Conservation (phyloP, 2,113 vertebrate genomes). For the Nycticryphes semicollaris region DNA sequence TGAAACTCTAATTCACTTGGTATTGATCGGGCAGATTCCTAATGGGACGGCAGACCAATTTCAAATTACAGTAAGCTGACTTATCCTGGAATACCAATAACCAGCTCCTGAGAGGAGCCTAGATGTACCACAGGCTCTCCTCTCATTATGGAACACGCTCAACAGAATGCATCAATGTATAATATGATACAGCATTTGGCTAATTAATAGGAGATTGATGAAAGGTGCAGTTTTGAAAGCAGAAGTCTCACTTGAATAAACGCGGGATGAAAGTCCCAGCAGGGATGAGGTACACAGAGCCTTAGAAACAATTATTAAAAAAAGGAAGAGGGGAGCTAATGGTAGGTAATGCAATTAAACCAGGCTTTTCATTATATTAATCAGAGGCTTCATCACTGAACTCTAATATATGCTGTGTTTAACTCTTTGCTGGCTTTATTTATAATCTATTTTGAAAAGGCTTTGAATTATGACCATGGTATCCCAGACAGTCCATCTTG, state of each 20-base stretch:
- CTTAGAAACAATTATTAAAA: slow-evolving; percentile 48
- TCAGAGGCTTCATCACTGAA: slow-evolving; percentile 70
- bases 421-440: slow-evolving; percentile 26
- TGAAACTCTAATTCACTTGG: slow-evolving; percentile 93
- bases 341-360: slow-evolving; percentile 79
- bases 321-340: slow-evolving; percentile 71
- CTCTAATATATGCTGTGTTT: slow-evolving; percentile 50
- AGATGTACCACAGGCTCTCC: slow-evolving; percentile 46
- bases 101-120: slow-evolving; percentile 58
- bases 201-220: slow-evolving; percentile 85
- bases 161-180: slow-evolving; percentile 54
- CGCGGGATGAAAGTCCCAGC: slow-evolving; percentile 41
- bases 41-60: slow-evolving; percentile 90
- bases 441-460: neutral
- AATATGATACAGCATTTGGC: slow-evolving; percentile 79
- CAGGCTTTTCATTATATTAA: slow-evolving; percentile 81
- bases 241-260: slow-evolving; percentile 72
- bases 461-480: neutral
- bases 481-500: neutral
- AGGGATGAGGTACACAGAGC: slow-evolving; percentile 19
- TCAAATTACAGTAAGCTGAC: slow-evolving; percentile 90
- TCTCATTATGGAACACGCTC: slow-evolving; percentile 32
- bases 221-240: slow-evolving; percentile 73
- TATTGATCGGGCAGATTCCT: slow-evolving; percentile 92
- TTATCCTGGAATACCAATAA: slow-evolving; percentile 87